These are phyloP conservation scores for Microchirus variegatus DNA, from an alignment of 2,797 vertebrate species.

Conservation along the genomic window DNA sequence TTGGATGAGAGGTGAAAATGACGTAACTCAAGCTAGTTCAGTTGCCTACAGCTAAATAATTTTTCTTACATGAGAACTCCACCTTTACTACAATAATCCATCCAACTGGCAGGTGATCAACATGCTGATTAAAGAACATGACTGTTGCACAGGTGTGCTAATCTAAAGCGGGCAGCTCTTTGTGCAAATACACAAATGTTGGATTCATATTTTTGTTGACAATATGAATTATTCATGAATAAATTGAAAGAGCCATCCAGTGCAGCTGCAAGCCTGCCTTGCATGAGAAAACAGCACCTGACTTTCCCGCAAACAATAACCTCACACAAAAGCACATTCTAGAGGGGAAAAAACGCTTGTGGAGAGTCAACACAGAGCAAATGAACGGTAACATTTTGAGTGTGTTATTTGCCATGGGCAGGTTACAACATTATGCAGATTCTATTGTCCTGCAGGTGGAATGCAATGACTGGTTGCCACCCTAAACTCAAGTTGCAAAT, in stretches of 20 bases:
- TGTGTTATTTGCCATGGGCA: conserved; percentile 14
- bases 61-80: too few relatives aligned
- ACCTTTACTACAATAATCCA: too few relatives aligned
- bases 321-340: conserved; percentile 12
- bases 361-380: neutral
- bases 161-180: too few relatives aligned
- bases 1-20: too few relatives aligned
- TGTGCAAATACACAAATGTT: too few relatives aligned
- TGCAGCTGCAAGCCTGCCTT: conserved; percentile 1
- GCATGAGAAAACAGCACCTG: neutral
- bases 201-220: too few relatives aligned
- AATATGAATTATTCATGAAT: too few relatives aligned
- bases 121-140: too few relatives aligned
- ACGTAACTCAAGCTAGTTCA: too few relatives aligned
- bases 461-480: conserved; percentile 23
- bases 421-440: conserved; percentile 20
- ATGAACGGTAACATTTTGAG: conserved; percentile 34
- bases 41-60: too few relatives aligned
- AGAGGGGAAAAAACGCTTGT: conserved; percentile 16
- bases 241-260: neutral
- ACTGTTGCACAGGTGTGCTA: too few relatives aligned
- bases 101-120: too few relatives aligned
- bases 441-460: conserved; percentile 24
- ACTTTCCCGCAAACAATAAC: conserved; percentile 12
- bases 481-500: conserved; percentile 5